Conservation (phyloP, 2,888 invertebrate species). For the Drosophila gaucha region DNA sequence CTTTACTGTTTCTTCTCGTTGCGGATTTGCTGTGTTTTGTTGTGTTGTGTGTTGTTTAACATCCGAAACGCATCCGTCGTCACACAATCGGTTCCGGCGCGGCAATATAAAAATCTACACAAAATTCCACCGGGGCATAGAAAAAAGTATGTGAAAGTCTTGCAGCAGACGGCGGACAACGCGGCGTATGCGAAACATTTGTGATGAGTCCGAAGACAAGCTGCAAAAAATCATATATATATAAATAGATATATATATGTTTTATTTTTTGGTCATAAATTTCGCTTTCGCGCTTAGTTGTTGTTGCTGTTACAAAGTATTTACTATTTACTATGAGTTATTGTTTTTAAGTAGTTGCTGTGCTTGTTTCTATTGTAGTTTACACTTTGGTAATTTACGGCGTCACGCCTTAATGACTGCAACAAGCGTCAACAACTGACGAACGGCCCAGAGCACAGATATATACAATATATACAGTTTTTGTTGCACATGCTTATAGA, state of each 20-base stretch:
- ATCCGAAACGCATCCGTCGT: conserved; percentile 59
- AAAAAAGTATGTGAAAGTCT: conserved; percentile 71
- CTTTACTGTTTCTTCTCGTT: conserved; percentile 11
- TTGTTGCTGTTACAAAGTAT: conserved; percentile 15
- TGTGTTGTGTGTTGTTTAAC: conserved; percentile 35
- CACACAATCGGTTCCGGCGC: conserved; percentile 62
- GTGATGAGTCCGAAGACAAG: conserved; percentile 35
- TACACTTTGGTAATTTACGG: conserved; percentile 72
- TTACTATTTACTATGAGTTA: conserved; percentile 45
- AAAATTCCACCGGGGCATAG: conserved; percentile 63
- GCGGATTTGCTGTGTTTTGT: conserved; percentile 21
- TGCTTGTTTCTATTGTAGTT: conserved; percentile 36
- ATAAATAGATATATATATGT: conserved; percentile 20
- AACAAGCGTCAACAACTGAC: conserved; percentile 59
- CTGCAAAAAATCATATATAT: conserved; percentile 16
- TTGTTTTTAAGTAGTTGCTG: conserved; percentile 45
- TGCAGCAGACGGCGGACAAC: conserved; percentile 35
- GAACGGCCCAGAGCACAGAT: conserved; percentile 15
- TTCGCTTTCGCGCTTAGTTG: conserved; percentile 59
- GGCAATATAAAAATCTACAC: conserved; percentile 48
- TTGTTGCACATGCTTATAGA: conserved; percentile 43
- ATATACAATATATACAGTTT: not conserved
- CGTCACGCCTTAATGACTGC: conserved; percentile 78
- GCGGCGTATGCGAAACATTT: conserved; percentile 65
- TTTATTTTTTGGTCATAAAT: conserved; percentile 61